Conservation (phyloP, 2,797 vertebrate genomes). For the Fratercula arctica region DNA sequence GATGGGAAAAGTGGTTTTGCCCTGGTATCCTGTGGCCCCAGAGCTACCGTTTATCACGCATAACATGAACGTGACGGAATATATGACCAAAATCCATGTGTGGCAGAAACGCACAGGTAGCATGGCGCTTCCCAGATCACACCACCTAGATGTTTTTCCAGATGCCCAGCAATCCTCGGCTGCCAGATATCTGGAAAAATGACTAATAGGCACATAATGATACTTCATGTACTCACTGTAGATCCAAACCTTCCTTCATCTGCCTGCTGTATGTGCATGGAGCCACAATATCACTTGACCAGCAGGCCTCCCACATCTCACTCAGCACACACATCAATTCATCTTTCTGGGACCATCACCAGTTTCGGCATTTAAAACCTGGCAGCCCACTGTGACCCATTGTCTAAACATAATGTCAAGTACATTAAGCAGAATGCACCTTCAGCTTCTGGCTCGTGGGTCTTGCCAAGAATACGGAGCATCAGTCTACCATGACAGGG, state of each 20-base stretch:
- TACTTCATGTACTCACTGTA: neutral
- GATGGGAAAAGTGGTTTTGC: fast-evolving
- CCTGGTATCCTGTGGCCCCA: neutral
- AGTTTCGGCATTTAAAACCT: neutral
- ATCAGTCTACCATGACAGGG: fast-evolving
- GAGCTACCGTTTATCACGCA: neutral
- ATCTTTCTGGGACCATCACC: neutral
- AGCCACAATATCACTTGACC: neutral
- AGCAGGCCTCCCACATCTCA: neutral
- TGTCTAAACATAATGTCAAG: neutral
- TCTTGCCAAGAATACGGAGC: neutral
- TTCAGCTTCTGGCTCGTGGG: neutral
- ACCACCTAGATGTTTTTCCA: neutral
- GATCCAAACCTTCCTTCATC: neutral
- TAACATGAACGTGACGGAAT: neutral
- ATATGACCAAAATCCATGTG: neutral
- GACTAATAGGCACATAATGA: neutral
- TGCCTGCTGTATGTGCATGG: neutral
- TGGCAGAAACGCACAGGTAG: neutral
- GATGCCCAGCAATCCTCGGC: neutral
- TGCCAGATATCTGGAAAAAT: neutral
- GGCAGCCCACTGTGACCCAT: neutral
- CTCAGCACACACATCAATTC: neutral
- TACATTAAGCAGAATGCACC: neutral
- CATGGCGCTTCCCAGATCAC: neutral